Evolutionary conservation across 1,140 invertebrate genomes (phyloP), one percentile per base, ranked within the genome.

Genomic region (Penaeus japonicus): DNA sequence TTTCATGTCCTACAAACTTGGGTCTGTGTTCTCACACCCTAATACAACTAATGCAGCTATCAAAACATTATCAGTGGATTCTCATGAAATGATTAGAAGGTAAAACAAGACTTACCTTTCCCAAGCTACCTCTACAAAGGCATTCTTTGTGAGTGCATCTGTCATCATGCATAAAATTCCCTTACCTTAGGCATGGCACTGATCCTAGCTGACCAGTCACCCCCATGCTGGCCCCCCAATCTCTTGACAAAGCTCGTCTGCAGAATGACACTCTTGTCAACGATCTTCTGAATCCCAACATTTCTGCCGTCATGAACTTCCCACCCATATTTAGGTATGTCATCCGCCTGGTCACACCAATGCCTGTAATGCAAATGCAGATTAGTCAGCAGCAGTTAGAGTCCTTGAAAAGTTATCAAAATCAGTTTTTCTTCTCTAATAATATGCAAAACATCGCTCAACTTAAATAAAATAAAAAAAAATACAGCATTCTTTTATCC

Each of bases 201-300:
- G 75, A 99, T 96, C 90, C 96, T 94, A 0, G 96, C 96, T 2
- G 97, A 97, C 98, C 98, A 99, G 91, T 99, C 97, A 0, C 97
- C 97, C 5, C 97, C 97, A 92, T 96, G 94, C 57, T 93, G 92
- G 15, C 96, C 96, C 0, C 96, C 96, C 0, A 94, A 92, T 86
- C 94, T 94, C 92, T 99, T 99, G 0, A 99, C 94, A 93, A 98
- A 99, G 4, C 96, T 96, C 0, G 98, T 99, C 89, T 94, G 95
- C 3, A 99, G 92, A 53, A 94, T 94, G 85, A 96, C 95, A 15
- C 95, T 94, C 20, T 95, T 94, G 92, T 99, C 98, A 22, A 95
- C 92, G 85, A 99, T 97, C 91, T 96, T 94, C 93, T 99, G 98
- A 59, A 97, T 93, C 2, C 98, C 99, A 94, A 99, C 99, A 77